Conservation (phyloP, 2,113 vertebrate genomes). For the Hydrolagus affinis region DNA sequence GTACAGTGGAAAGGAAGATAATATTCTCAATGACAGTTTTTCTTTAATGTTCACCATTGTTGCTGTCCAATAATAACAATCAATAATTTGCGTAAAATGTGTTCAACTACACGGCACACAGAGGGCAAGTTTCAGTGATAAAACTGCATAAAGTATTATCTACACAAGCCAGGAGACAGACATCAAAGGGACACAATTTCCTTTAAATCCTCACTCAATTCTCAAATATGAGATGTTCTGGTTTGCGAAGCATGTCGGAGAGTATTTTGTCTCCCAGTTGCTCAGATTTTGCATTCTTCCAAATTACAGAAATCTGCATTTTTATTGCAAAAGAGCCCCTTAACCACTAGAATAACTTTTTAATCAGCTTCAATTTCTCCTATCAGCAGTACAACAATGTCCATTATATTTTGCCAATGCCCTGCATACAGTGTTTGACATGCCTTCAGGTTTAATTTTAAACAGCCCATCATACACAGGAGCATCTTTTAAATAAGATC, state of each 20-base stretch:
- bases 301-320: conserved; percentile 14
- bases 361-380: neutral
- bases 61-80: neutral
- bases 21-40: neutral
- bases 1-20: neutral
- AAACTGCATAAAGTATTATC: neutral
- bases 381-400: conserved; percentile 2
- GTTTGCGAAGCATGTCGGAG: neutral
- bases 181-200: conserved; percentile 8
- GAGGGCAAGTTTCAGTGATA: neutral
- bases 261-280: conserved; percentile 3
- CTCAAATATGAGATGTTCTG: neutral
- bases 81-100: neutral
- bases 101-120: neutral
- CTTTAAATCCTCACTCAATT: neutral
- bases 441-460: neutral
- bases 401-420: neutral
- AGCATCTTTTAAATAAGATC: neutral
- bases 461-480: neutral
- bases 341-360: neutral
- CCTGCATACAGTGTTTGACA: neutral
- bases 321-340: conserved; percentile 13
- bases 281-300: conserved; percentile 7
- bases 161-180: neutral
- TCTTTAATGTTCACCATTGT: neutral